Conservation (phyloP, 2,888 invertebrate genomes). For the Drosophila parthenogenetica region DNA sequence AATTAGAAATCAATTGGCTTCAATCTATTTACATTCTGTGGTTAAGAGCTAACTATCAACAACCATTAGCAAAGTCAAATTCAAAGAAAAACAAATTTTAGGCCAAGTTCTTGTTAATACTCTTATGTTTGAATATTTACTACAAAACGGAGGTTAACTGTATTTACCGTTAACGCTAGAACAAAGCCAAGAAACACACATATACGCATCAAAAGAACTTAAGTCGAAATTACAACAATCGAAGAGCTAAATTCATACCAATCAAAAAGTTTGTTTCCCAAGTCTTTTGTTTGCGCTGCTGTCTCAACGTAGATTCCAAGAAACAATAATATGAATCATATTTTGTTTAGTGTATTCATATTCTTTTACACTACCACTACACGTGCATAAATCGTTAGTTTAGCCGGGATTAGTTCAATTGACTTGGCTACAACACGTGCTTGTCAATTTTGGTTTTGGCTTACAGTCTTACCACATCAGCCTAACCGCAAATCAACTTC, state of each 20-base stretch:
- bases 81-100: not conserved
- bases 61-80: constrained; percentile 9
- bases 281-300: constrained; percentile 68
- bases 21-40: constrained; percentile 59
- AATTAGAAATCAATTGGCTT: constrained; percentile 69
- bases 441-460: constrained; percentile 32
- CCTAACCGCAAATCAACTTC: constrained; percentile 41
- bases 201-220: constrained; percentile 22
- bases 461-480: constrained; percentile 22
- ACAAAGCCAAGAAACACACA: constrained; percentile 5
- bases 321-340: constrained; percentile 65
- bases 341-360: constrained; percentile 20
- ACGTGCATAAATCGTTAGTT: not conserved
- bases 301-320: constrained; percentile 48
- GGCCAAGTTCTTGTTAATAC: constrained; percentile 34
- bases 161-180: constrained; percentile 59
- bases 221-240: constrained; percentile 58
- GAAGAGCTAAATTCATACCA: constrained; percentile 44
- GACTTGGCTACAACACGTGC: constrained; percentile 57
- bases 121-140: constrained; percentile 30
- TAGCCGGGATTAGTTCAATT: constrained; percentile 44
- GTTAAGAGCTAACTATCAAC: constrained; percentile 27
- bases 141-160: constrained; percentile 47
- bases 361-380: not conserved
- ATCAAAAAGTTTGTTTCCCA: constrained; percentile 67